These are phyloP conservation scores for Zaprionus africanus DNA, from an alignment of 1,140 invertebrate species.

Conservation along the genomic window DNA sequence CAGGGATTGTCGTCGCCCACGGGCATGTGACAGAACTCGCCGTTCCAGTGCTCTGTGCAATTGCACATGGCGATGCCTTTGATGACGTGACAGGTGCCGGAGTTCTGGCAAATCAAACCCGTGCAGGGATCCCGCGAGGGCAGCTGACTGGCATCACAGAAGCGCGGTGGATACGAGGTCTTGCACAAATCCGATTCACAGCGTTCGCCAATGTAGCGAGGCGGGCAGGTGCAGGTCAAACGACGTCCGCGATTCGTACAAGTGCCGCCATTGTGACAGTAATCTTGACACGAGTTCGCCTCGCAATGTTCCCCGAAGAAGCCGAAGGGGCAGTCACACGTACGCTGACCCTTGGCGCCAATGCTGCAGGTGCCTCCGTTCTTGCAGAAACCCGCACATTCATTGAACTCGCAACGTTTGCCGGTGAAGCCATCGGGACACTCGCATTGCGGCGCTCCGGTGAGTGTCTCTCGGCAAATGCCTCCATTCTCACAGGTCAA, in stretches of 20 bases:
- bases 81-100: constrained; percentile 77
- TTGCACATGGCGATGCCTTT: constrained; percentile 85
- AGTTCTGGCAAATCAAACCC: constrained; percentile 75
- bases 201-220: constrained; percentile 71
- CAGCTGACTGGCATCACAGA: constrained; percentile 64
- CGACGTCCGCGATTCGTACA: constrained; percentile 58
- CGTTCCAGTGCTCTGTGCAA: constrained; percentile 88
- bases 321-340: constrained; percentile 85
- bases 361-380: constrained; percentile 86
- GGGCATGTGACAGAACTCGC: constrained; percentile 88
- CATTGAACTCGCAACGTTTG: constrained; percentile 81
- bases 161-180: constrained; percentile 70
- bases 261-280: constrained; percentile 86
- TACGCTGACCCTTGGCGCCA: constrained; percentile 78
- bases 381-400: constrained; percentile 85
- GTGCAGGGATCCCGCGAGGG: constrained; percentile 74
- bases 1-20: constrained; percentile 87
- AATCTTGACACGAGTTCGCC: constrained; percentile 85
- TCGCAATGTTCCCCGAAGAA: constrained; percentile 87
- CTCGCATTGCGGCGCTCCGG: constrained; percentile 85
- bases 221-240: constrained; percentile 65
- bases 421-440: constrained; percentile 85
- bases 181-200: constrained; percentile 81
- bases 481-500: constrained; percentile 81
- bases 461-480: constrained; percentile 77